These are phyloP conservation scores for Parnassius smintheus DNA, from an alignment of 2,888 invertebrate genomes.

Conservation along the genomic window DNA sequence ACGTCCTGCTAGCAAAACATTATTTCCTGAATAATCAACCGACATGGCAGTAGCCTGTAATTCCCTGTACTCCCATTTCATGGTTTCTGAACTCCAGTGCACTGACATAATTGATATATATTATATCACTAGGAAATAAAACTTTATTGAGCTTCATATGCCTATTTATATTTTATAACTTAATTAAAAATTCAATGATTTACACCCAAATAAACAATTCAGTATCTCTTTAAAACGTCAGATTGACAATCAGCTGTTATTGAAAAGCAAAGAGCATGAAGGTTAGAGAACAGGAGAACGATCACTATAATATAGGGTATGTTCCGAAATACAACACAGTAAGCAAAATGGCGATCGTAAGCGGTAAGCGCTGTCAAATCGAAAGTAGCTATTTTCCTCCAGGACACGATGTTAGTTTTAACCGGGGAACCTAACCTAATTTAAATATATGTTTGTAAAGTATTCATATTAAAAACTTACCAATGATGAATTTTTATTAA, in stretches of 20 bases:
- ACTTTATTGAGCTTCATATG: not conserved
- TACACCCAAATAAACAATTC: slow-evolving; percentile 6
- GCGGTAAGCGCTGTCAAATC: too few relatives aligned
- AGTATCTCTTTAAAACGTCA: slow-evolving; percentile 3
- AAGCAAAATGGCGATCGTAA: too few relatives aligned
- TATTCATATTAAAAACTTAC: too few relatives aligned
- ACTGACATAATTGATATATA: slow-evolving; percentile 54
- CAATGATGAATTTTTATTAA: too few relatives aligned
- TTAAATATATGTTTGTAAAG: too few relatives aligned
- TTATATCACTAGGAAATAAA: not conserved
- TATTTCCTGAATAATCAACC: slow-evolving; percentile 91
- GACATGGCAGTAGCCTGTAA: slow-evolving; percentile 96
- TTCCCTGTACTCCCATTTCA: slow-evolving; percentile 89
- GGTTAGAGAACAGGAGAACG: too few relatives aligned
- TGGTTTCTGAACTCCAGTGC: slow-evolving; percentile 76
- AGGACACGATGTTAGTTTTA: too few relatives aligned
- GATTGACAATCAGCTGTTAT: slow-evolving; percentile 22
- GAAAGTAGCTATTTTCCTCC: too few relatives aligned
- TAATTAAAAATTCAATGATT: not conserved
- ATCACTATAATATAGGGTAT: too few relatives aligned
- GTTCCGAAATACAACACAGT: too few relatives aligned
- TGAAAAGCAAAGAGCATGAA: too few relatives aligned
- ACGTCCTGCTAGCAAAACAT: slow-evolving; percentile 91
- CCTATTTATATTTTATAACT: not conserved
- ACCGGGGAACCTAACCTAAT: too few relatives aligned